Conservation (phyloP, 2,888 invertebrate species). For the Synergus itoensis region DNA sequence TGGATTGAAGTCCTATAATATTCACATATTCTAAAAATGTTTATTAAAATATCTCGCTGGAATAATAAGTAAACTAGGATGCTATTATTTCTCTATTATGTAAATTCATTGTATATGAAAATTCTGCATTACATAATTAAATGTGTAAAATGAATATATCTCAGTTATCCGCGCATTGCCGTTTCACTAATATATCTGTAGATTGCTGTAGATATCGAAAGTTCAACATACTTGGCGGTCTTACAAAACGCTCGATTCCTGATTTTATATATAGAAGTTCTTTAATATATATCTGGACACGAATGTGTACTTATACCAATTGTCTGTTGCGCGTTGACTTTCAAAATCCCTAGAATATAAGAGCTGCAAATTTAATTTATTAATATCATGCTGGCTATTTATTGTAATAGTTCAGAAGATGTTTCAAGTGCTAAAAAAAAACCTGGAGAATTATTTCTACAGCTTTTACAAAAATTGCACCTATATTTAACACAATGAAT, state of each 20-base stretch:
- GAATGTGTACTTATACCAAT: not conserved
- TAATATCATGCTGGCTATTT: too few relatives aligned
- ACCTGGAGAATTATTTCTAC: too few relatives aligned
- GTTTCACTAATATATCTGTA: slow-evolving; percentile 1
- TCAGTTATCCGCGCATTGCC: not conserved
- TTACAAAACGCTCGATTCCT: slow-evolving; percentile 27
- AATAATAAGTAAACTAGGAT: not conserved
- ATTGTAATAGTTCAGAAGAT: too few relatives aligned
- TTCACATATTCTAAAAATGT: not conserved
- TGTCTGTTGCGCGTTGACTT: not conserved
- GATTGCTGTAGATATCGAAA: not conserved
- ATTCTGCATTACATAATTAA: not conserved
- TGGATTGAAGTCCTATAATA: not conserved
- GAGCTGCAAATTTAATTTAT: not conserved
- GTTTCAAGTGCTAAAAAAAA: too few relatives aligned
- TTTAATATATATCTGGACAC: not conserved
- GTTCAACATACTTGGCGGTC: slow-evolving; percentile 4
- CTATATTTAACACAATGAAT: not conserved
- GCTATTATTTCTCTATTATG: not conserved
- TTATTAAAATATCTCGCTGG: not conserved
- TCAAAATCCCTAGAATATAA: not conserved
- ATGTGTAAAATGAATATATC: not conserved
- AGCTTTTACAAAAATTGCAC: too few relatives aligned
- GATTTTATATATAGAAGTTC: slow-evolving; percentile 13
- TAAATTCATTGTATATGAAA: not conserved